Evolutionary conservation across 2,888 invertebrate genomes (phyloP).

Genomic region (Pollenia angustigena): DNA sequence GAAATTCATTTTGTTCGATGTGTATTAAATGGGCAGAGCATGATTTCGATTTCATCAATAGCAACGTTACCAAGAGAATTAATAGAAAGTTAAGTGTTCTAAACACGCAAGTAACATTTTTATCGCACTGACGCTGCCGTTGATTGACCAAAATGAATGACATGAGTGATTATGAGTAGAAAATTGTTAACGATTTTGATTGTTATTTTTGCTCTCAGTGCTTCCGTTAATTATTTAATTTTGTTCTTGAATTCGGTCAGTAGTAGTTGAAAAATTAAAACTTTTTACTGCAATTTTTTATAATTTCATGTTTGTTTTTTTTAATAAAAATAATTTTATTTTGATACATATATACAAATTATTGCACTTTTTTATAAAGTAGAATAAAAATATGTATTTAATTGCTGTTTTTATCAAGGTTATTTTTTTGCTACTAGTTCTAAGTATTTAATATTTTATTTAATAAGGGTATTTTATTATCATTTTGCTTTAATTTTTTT

Average conservation of each 20-base stretch:
- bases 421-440: slow-evolving; percentile 3
- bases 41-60: slow-evolving; percentile 22
- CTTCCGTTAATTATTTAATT: slow-evolving; percentile 48
- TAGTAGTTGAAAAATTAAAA: slow-evolving; percentile 21
- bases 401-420: slow-evolving; percentile 44
- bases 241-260: neutral
- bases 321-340: slow-evolving; percentile 7
- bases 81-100: slow-evolving; percentile 35
- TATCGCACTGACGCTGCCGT: slow-evolving; percentile 17
- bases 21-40: slow-evolving; percentile 79
- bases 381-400: neutral
- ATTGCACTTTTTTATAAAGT: slow-evolving; percentile 11
- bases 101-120: slow-evolving; percentile 48
- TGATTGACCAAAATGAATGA: slow-evolving; percentile 49
- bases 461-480: slow-evolving; percentile 23
- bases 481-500: slow-evolving; percentile 17
- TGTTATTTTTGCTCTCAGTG: slow-evolving; percentile 22
- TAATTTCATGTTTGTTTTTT: neutral
- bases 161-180: neutral
- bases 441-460: neutral
- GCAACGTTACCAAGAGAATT: neutral
- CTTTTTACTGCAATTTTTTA: slow-evolving; percentile 46
- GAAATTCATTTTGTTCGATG: slow-evolving; percentile 80
- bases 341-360: slow-evolving; percentile 4
- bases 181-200: slow-evolving; percentile 40